These are phyloP conservation scores for Charina bottae DNA, from an alignment of 2,113 vertebrate species.

Conservation along the genomic window DNA sequence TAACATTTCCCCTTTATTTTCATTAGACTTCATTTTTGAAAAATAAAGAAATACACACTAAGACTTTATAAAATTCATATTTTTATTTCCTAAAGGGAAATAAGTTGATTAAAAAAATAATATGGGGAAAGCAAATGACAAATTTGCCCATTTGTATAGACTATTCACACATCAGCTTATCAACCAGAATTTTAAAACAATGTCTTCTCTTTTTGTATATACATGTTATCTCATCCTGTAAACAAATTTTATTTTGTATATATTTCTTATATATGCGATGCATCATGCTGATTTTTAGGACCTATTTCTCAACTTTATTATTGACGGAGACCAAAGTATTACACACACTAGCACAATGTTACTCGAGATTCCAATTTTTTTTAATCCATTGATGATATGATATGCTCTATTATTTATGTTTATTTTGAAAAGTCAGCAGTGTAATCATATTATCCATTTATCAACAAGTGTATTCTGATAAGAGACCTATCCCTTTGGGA, in stretches of 20 bases:
- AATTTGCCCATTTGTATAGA: neutral
- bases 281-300: neutral
- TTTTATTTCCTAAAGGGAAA: neutral
- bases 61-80: neutral
- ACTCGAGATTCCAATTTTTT: neutral
- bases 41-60: neutral
- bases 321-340: neutral
- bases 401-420: rapidly evolving
- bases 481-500: neutral
- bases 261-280: neutral
- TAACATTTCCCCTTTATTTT: neutral
- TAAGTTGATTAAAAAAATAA: neutral
- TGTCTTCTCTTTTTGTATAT: neutral
- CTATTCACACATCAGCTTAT: neutral
- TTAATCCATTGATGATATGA: neutral
- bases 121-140: neutral
- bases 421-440: neutral
- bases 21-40: neutral
- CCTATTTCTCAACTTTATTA: neutral
- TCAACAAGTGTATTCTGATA: neutral
- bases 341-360: neutral
- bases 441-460: neutral
- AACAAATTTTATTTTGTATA: neutral
- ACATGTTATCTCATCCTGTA: neutral
- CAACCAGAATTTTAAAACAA: neutral